phyloP scores from a whole-genome alignment of 2,888 invertebrate genomes.

The Achlya flavicornis region DNA sequence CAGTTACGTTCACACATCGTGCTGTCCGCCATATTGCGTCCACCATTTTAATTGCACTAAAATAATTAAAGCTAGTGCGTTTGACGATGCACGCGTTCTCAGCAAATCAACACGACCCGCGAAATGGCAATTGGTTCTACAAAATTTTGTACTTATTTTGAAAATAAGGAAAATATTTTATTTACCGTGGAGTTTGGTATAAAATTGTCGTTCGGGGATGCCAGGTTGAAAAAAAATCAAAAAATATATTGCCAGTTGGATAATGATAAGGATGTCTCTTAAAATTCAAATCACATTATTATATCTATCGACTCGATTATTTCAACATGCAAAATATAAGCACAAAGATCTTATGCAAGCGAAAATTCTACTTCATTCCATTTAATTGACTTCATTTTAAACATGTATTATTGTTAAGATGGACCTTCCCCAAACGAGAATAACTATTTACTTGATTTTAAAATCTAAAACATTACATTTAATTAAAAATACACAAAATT shows the following conservation, averaged over 20 bases:
- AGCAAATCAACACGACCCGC: slow-evolving; percentile 46
- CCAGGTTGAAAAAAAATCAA: background rate
- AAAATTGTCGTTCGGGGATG: slow-evolving; percentile 4
- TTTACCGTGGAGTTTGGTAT: background rate
- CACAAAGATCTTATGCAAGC: background rate
- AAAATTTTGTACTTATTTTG: slow-evolving; percentile 20
- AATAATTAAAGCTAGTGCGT: slow-evolving; percentile 66
- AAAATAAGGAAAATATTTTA: background rate
- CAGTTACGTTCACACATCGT: slow-evolving; percentile 68
- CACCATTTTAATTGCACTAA: slow-evolving; percentile 75
- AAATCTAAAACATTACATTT: slow-evolving; percentile 20
- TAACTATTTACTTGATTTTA: slow-evolving; percentile 13
- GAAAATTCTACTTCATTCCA: background rate
- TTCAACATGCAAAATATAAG: too few species aligned
- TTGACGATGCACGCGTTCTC: slow-evolving; percentile 14
- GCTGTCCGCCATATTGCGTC: slow-evolving; percentile 62
- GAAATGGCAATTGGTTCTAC: slow-evolving; percentile 41
- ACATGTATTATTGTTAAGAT: background rate
- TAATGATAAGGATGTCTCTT: background rate
- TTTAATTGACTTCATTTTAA: slow-evolving; percentile 6
- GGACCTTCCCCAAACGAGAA: slow-evolving; percentile 23
- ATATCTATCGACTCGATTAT: background rate
- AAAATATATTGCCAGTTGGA: background rate
- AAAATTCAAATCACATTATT: background rate
- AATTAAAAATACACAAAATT: slow-evolving; percentile 30